Evolutionary conservation across 2,113 vertebrate species (phyloP), one percentile per base, ranked within the genome.

Genomic region (Agelaius phoeniceus): DNA sequence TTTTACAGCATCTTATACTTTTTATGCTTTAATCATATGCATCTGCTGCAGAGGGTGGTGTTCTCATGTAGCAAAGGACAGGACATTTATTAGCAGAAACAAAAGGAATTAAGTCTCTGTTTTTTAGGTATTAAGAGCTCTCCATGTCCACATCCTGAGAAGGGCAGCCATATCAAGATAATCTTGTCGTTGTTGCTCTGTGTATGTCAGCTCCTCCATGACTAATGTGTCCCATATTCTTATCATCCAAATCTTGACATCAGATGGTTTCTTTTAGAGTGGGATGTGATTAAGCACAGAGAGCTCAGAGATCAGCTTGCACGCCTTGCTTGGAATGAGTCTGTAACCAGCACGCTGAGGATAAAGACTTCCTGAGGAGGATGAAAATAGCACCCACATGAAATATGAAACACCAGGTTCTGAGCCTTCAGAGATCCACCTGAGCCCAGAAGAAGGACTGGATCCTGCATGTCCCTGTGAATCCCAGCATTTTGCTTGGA

Each of bases 181-280:
- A 96, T 96, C 90, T 68, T 59, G 1, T 79, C 65, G 57, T 55
- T 94, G 73, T 58, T 92, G 41, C 79, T 96, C 33, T 93, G 1
- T 82, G 35, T 74, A 54, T 73, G 84, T 96, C 93, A 89, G 66
- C 80, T 94, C 84, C 84, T 89, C 94, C 96, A 91, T 96, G 94
- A 90, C 96, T 97, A 96, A 97, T 82, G 86, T 82, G 86, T 93
- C 83, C 95, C 94, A 92, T 79, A 92, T 79, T 96, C 89, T 94
- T 96, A 96, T 96, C 86, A 90, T 21, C 30, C 69, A 73, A 39
- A 96, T 96, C 96, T 96, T 73, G 86, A 84, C 23, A 21, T 96
- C 96, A 96, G 90, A 81, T 97, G 95, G 83, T 88, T 97, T 49
- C 71, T 96, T 87, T 94, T 94, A 95, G 92, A 75, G 88, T 13